Percentiles rank a stretch among this genome's conserved stretches.
phyloP scores from a whole-genome alignment of 2,113 vertebrate species.

The Recurvirostra avosetta region DNA sequence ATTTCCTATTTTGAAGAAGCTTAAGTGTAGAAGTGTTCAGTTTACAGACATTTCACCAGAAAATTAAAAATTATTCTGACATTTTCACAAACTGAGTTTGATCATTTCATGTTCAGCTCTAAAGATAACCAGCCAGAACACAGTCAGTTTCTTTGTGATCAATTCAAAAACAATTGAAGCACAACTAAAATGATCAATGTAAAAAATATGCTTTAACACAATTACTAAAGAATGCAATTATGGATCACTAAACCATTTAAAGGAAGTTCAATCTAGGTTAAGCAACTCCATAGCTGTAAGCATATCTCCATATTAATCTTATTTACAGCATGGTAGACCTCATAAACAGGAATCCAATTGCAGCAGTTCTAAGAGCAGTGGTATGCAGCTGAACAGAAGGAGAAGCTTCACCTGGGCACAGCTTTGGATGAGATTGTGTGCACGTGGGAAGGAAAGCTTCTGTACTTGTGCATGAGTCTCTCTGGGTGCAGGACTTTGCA shows the following conservation, averaged over 20 bases:
- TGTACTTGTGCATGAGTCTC: neutral
- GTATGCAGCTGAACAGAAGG: neutral
- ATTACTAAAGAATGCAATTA: conserved; percentile 30
- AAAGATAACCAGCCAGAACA: neutral
- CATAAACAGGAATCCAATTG: neutral
- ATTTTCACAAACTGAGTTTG: neutral
- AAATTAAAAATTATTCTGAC: conserved; percentile 8
- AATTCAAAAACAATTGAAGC: conserved; percentile 47
- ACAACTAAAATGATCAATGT: conserved; percentile 34
- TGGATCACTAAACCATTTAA: conserved; percentile 12
- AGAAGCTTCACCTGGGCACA: neutral
- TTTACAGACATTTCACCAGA: neutral
- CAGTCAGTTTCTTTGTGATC: neutral
- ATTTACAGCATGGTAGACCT: neutral
- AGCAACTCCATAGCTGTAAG: neutral
- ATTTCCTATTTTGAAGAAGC: neutral
- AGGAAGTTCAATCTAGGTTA: neutral
- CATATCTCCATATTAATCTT: neutral
- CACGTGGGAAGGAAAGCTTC: neutral
- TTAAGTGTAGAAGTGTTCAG: neutral
- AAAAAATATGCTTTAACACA: conserved; percentile 19
- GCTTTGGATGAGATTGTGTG: neutral
- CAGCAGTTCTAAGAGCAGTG: neutral
- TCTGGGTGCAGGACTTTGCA: neutral
- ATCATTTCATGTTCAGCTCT: neutral